Evolutionary conservation across 2,797 vertebrate genomes (phyloP), one percentile per base, ranked within the genome.

Genomic region (Spheniscus humboldti): DNA sequence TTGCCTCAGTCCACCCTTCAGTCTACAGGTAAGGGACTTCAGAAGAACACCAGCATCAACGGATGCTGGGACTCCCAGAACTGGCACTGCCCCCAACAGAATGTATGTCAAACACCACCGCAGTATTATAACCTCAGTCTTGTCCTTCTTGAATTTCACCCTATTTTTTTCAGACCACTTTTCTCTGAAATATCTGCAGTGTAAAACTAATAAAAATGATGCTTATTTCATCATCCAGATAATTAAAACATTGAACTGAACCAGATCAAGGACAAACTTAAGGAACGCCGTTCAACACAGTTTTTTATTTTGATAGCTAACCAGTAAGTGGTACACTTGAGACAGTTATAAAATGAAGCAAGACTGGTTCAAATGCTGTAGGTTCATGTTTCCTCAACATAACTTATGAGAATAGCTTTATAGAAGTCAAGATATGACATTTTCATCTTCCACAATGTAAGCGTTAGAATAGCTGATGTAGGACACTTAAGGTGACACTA

Each of bases 241-340:
- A 96, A 96, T 97, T 97, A 94, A 96, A 97, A 80, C 72, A 77
- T 33, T 8, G 82, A 96, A 95, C 18, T 86, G 92, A 96, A 97
- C 81, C 89, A 96, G 96, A 97, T 96, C 96, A 96, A 97, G 96
- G 96, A 85, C 96, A 87, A 94, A 91, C 17, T 53, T 82, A 13
- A 89, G 60, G 94, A 87, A 85, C 78, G 33, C 10, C 0, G 0
- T 33, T 90, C 15, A 92, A 16, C 66, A 59, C 25, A 63, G 43
- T 27, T 85, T 91, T 86, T 82, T 31, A 76, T 82, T 91, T 45
- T 71, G 48, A 47, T 28, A 93, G 74, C 77, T 87, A 79, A 73
- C 35, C 84, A 76, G 35, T 22, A 72, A 88, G 73, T 72, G 59
- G 86, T 56, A 48, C 63, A 45, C 43, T 37, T 63, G 63, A 87